Percentiles rank a stretch among this genome's conserved stretches.
phyloP scores from a whole-genome alignment of 1,140 invertebrate species.

The Drosophila neocordata region DNA sequence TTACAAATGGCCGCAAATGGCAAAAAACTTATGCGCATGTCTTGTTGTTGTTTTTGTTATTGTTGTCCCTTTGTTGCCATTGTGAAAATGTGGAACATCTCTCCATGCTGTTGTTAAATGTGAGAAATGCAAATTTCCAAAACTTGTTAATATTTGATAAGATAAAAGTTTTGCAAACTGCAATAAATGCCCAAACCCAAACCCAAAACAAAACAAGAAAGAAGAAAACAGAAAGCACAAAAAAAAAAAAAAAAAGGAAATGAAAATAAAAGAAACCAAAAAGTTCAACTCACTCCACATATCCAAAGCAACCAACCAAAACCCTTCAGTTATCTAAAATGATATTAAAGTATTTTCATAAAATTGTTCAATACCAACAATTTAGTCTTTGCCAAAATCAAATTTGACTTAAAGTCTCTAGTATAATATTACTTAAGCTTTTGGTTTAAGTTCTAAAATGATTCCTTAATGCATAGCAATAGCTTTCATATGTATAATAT shows the following conservation, averaged over 20 bases:
- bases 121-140: slow-evolving; percentile 62
- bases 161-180: slow-evolving; percentile 69
- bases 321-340: too few species aligned
- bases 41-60: slow-evolving; percentile 17
- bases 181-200: slow-evolving; percentile 58
- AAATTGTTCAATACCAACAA: too few species aligned
- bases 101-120: slow-evolving; percentile 43
- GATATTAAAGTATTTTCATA: too few species aligned
- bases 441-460: too few species aligned
- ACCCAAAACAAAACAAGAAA: slow-evolving; percentile 22
- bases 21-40: slow-evolving; percentile 49
- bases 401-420: too few species aligned
- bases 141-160: slow-evolving; percentile 77
- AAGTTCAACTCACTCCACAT: background rate
- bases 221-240: too few species aligned
- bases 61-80: slow-evolving; percentile 5
- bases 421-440: too few species aligned
- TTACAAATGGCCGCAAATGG: slow-evolving; percentile 51
- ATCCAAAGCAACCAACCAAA: background rate
- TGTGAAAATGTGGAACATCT: slow-evolving; percentile 33
- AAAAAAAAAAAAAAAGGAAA: slow-evolving; percentile 19
- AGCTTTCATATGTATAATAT: too few species aligned
- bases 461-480: too few species aligned
- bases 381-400: too few species aligned
- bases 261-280: slow-evolving; percentile 14